phyloP scores from a whole-genome alignment of 2,888 invertebrate genomes.

The Thymelicus sylvestris region DNA sequence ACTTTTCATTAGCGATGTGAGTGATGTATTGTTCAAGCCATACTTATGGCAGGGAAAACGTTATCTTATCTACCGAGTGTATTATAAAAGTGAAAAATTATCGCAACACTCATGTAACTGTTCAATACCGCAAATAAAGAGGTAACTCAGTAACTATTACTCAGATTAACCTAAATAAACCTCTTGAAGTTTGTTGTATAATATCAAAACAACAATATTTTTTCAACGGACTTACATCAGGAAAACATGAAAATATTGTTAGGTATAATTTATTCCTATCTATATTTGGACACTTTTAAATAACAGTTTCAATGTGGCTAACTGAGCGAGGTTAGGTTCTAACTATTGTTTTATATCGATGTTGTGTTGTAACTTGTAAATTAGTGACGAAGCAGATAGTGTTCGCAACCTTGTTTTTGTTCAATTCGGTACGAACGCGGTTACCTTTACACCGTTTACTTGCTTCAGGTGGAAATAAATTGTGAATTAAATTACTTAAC shows the following conservation, averaged over 20 bases:
- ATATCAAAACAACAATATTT: no score
- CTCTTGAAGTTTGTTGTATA: no score
- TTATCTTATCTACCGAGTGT: constrained; percentile 30
- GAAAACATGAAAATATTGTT: no score
- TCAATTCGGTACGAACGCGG: constrained; percentile 20
- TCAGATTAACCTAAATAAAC: neutral
- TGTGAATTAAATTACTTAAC: neutral
- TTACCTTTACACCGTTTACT: constrained; percentile 22
- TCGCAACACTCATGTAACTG: constrained; percentile 13
- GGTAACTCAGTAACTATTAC: constrained; percentile 9
- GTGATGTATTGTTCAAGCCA: neutral
- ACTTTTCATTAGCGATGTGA: no score
- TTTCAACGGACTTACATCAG: no score
- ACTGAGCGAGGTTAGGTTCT: neutral
- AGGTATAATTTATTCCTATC: no score
- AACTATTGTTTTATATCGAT: constrained; percentile 17
- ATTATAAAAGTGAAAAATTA: constrained; percentile 34
- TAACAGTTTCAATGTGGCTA: neutral
- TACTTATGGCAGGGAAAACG: constrained; percentile 9
- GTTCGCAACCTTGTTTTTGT: constrained; percentile 21
- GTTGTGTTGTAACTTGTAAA: constrained; percentile 32
- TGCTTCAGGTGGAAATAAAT: constrained; percentile 8
- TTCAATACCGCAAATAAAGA: constrained; percentile 11
- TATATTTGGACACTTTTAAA: no score
- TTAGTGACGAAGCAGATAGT: constrained; percentile 28